Base-by-base conservation (phyloP, 2,888 invertebrate genomes). In the Drosophila formosana region DNA sequence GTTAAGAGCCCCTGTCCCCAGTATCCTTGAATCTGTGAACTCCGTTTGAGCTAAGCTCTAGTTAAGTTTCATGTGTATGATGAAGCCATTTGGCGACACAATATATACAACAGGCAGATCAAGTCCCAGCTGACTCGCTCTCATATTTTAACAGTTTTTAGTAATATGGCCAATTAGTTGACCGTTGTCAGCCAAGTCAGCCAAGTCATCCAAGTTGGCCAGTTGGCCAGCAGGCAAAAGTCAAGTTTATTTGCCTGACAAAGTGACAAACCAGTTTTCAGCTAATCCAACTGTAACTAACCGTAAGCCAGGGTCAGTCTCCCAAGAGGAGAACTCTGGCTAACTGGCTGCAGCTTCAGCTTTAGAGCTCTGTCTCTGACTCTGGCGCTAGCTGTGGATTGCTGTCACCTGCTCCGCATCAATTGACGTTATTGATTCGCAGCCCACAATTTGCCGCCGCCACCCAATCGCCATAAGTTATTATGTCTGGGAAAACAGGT, bases 391-490 rank as follows among this genome's bases (percentile, higher is more conserved):
- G 25, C 49, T 43, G 25, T 56, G 50, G 66, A 65, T 84, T 82
- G 81, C 81, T 82, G 81, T 82, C 81, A 82, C 81, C 86, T 80
- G 76, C 73, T 76, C 66, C 71, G 72, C 83, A 72, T 82, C 86
- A 67, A 80, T 82, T 76, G 80, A 76, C 76, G 72, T 82, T 86
- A 83, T 86, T 86, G 83, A 83, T 83, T 81, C 80, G 72, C 82
- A 79, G 83, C 83, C 80, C 68, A 82, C 80, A 85, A 85, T 78
- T 82, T 83, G 69, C 80, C 65, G 74, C 73, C 46, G 76, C 82
- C 85, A 79, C 83, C 86, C 83, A 83, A 78, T 81, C 53, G 83
- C 81, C 82, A 86, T 84, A 86, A 84, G 83, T 84, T 84, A 84
- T 84, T 86, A 84, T 83, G 83, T 86, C 81, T 72, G 80, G 73